phyloP scores from a whole-genome alignment of 2,888 invertebrate species.

The Aquatica leii region DNA sequence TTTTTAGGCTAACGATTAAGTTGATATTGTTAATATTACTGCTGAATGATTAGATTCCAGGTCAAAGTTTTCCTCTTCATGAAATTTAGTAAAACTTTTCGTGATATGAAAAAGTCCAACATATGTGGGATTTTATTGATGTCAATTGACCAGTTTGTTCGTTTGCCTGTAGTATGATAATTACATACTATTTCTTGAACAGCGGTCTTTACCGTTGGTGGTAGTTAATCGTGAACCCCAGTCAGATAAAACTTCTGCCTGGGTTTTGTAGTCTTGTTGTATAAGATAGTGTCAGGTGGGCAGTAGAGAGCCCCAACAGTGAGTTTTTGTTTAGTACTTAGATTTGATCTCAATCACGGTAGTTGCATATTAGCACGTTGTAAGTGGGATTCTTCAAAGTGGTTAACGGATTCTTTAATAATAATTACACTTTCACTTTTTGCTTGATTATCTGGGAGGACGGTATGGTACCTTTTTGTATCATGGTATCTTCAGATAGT shows the following conservation, averaged over 20 bases:
- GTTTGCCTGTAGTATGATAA: background rate
- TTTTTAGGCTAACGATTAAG: no score
- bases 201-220: background rate
- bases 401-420: conserved; percentile 10
- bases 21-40: no score
- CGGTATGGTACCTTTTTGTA: background rate
- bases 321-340: conserved; percentile 14
- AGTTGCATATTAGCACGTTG: conserved; percentile 17
- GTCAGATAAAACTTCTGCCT: background rate
- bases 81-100: no score
- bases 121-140: no score
- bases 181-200: background rate
- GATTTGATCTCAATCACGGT: conserved; percentile 10
- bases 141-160: background rate
- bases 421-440: conserved; percentile 6
- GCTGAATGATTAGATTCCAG: no score
- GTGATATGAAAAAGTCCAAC: no score
- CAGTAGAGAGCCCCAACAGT: conserved; percentile 14
- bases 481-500: background rate
- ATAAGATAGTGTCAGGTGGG: conserved; percentile 9
- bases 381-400: conserved; percentile 4
- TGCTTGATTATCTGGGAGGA: conserved; percentile 4
- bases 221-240: background rate
- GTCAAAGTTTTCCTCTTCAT: no score
- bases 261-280: conserved; percentile 5